phyloP scores from a whole-genome alignment of 2,888 invertebrate species.

The Orthonychiurus folsomi region DNA sequence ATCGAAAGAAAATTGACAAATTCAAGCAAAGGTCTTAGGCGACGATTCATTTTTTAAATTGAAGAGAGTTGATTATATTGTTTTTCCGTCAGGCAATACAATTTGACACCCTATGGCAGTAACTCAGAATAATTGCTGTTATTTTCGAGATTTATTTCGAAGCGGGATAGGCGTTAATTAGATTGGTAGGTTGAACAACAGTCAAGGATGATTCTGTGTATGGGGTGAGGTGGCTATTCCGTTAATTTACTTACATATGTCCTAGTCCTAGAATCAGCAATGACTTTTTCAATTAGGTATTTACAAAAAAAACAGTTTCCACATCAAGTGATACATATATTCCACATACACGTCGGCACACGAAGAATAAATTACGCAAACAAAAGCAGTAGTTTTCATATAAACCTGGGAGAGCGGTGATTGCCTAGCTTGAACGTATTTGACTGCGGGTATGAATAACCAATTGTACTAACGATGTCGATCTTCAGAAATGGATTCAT shows the following conservation, averaged over 20 bases:
- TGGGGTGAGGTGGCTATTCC: conserved; percentile 10
- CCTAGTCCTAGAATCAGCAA: conserved; percentile 43
- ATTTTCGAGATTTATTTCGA: background rate
- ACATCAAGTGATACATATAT: conserved; percentile 65
- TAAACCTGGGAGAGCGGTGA: conserved; percentile 61
- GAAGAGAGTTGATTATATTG: no score
- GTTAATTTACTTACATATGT: no score
- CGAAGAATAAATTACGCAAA: no score
- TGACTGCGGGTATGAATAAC: conserved; percentile 64
- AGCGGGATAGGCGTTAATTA: background rate
- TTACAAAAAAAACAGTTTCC: conserved; percentile 80
- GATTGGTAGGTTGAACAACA: background rate
- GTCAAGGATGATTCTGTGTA: background rate
- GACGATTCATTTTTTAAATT: no score
- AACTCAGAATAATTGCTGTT: background rate
- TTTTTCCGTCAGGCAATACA: no score
- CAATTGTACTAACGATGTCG: conserved; percentile 68
- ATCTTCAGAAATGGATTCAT: conserved; percentile 56
- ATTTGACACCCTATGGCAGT: no score
- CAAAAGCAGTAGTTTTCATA: no score
- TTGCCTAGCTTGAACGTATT: conserved; percentile 60
- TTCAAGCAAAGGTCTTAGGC: no score
- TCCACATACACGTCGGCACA: conserved; percentile 65
- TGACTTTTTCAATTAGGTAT: conserved; percentile 54
- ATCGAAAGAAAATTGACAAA: no score